Conservation (phyloP, 2,113 vertebrate species). For the Bubalus kerabau region DNA sequence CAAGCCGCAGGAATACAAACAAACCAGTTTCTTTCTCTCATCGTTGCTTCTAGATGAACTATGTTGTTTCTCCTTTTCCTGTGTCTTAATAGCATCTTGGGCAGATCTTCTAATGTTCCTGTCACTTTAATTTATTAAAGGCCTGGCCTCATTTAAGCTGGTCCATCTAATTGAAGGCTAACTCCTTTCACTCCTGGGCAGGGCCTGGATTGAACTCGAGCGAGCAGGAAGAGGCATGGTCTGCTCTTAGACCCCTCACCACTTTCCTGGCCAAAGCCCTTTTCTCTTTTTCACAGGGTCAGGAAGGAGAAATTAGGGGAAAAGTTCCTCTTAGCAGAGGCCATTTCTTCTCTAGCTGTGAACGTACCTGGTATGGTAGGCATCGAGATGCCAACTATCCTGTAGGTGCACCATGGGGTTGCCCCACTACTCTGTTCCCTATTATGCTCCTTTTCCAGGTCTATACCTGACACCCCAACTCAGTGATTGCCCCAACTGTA, state of each 20-base stretch:
- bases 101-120: neutral
- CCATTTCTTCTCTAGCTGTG: neutral
- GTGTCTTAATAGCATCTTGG: neutral
- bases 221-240: rapidly evolving
- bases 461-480: neutral
- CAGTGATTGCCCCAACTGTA: neutral
- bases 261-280: neutral
- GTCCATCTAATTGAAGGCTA: neutral
- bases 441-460: neutral
- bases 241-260: neutral
- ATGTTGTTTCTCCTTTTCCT: neutral
- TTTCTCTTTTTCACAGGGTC: neutral
- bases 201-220: neutral
- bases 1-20: neutral
- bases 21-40: neutral
- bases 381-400: neutral
- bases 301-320: neutral
- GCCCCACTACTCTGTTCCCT: too few species aligned
- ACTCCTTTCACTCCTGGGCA: neutral
- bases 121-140: neutral
- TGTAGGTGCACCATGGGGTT: rapidly evolving
- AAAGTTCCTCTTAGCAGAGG: neutral
- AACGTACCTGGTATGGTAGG: neutral
- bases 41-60: neutral
- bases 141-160: neutral